A percentile compares a stretch with the other conserved stretches of the same genome.
Conservation (phyloP, 1,140 invertebrate species). For the Polypedilum vanderplanki region DNA sequence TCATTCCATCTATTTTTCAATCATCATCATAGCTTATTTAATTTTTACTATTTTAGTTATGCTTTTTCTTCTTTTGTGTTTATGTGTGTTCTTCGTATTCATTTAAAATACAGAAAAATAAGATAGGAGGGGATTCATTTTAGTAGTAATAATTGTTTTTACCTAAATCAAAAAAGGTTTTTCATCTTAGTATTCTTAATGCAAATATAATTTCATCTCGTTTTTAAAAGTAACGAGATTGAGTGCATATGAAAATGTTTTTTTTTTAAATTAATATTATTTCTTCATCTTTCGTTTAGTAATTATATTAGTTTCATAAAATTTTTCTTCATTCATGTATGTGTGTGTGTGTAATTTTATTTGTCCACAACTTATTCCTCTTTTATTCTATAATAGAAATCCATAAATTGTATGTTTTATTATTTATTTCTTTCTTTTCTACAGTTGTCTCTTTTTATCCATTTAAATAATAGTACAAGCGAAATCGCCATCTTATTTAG, state of each 20-base stretch:
- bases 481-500: not conserved
- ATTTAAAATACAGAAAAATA: not conserved
- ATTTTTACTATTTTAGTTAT: not conserved
- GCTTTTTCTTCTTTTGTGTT: not conserved
- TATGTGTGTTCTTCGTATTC: not conserved
- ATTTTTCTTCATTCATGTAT: not conserved
- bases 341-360: not conserved
- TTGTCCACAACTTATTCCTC: not conserved
- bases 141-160: not conserved
- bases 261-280: slow-evolving; percentile 6
- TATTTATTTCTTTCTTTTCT: too few relatives aligned
- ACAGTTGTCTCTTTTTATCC: not conserved
- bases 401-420: not conserved
- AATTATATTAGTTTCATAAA: not conserved
- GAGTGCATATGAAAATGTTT: not conserved
- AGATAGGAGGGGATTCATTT: slow-evolving; percentile 9
- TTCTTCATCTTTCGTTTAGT: not conserved
- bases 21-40: not conserved
- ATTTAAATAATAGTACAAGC: slow-evolving; percentile 20
- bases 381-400: not conserved
- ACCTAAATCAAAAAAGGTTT: not conserved
- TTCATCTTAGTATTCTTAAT: not conserved
- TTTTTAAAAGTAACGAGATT: not conserved
- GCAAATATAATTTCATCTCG: not conserved
- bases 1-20: slow-evolving; percentile 2